These are phyloP conservation scores for Laothoe populi DNA, from an alignment of 2,888 invertebrate species.

Conservation along the genomic window DNA sequence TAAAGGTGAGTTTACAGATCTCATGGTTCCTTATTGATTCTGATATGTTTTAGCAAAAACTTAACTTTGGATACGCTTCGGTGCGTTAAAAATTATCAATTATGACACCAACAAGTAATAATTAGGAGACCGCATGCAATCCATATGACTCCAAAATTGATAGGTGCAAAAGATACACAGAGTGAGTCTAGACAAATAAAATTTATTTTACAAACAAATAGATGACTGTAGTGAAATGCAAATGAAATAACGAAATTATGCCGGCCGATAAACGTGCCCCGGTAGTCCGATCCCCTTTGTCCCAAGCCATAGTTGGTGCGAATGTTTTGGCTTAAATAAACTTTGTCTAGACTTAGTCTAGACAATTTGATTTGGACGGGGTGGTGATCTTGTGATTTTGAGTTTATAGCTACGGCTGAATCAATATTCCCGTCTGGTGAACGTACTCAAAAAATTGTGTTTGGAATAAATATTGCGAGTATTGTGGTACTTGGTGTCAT, in stretches of 20 bases:
- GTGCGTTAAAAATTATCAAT: conserved; percentile 35
- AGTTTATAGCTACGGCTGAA: conserved; percentile 41
- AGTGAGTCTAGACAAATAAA: conserved; percentile 7
- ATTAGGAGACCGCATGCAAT: background rate
- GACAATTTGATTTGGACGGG: conserved; percentile 53
- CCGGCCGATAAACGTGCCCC: background rate
- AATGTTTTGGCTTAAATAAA: conserved; percentile 52
- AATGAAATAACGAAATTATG: conserved; percentile 28
- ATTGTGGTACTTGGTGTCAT: background rate
- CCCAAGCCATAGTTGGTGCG: conserved; percentile 37
- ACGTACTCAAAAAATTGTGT: conserved; percentile 14
- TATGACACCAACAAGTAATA: conserved; percentile 28
- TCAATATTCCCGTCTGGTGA: conserved; percentile 46
- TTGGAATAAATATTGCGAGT: conserved; percentile 1
- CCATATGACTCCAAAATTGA: background rate
- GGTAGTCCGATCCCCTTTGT: conserved; percentile 31
- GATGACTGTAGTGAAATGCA: conserved; percentile 1
- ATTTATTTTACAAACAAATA: background rate
- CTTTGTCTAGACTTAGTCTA: conserved; percentile 77
- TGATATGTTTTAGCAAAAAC: conserved; percentile 41
- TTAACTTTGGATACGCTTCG: conserved; percentile 37
- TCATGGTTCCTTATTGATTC: conserved; percentile 40
- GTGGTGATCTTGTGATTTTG: conserved; percentile 39
- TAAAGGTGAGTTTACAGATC: conserved; percentile 46
- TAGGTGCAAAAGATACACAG: background rate